These are phyloP conservation scores for Dryadula phaetusa DNA, from an alignment of 2,888 invertebrate genomes.

Conservation along the genomic window DNA sequence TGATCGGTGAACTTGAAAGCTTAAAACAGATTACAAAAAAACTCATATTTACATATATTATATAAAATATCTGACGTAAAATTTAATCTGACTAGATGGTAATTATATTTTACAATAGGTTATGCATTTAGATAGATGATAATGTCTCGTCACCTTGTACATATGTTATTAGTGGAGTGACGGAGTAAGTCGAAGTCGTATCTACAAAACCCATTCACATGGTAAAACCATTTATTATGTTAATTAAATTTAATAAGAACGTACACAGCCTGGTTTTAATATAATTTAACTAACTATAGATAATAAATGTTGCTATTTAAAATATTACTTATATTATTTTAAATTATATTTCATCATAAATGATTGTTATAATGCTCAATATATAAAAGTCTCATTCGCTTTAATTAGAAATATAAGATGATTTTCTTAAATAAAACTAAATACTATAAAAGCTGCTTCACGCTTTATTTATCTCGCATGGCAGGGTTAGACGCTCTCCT, in stretches of 20 bases:
- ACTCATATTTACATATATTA: too few species aligned
- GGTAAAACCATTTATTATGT: slow-evolving; percentile 4
- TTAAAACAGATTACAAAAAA: background rate
- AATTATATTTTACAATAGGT: background rate
- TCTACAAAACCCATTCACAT: slow-evolving; percentile 1
- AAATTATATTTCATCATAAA: too few species aligned
- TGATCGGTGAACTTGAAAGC: background rate
- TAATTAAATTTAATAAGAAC: slow-evolving; percentile 1
- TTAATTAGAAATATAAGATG: too few species aligned
- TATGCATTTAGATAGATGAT: slow-evolving; percentile 13
- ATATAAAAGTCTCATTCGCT: too few species aligned
- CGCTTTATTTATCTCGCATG: too few species aligned
- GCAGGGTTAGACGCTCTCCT: too few species aligned
- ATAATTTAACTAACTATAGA: background rate
- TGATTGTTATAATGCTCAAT: too few species aligned
- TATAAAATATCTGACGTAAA: too few species aligned
- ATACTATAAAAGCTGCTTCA: too few species aligned
- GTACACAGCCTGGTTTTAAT: background rate
- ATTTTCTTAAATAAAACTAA: too few species aligned
- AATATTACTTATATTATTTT: too few species aligned
- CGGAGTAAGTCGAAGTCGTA: slow-evolving; percentile 11
- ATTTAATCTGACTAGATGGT: background rate
- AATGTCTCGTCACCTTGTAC: background rate
- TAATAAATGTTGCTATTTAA: background rate
- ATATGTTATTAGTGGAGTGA: background rate